phyloP scores from a whole-genome alignment of 1,140 invertebrate species.

The Eupristina koningsbergeri region DNA sequence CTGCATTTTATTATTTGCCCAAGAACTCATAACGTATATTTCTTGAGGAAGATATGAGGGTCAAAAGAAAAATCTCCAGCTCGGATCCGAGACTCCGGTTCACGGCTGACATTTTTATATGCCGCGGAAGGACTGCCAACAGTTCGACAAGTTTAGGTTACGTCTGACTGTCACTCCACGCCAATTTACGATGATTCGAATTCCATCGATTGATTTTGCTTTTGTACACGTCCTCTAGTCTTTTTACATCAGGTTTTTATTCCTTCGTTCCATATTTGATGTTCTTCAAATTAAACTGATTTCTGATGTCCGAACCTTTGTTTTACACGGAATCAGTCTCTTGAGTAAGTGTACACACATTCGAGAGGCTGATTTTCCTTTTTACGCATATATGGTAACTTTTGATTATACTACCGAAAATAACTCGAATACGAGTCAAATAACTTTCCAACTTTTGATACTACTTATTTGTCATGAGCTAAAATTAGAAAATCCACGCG shows the following conservation, averaged over 20 bases:
- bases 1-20: conserved; percentile 32
- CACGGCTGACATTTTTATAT: conserved; percentile 61
- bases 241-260: no score
- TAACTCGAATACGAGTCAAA: no score
- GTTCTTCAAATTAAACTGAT: neutral
- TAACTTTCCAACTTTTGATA: no score
- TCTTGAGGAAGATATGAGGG: conserved; percentile 1
- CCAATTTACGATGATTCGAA: conserved; percentile 64
- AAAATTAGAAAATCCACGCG: neutral
- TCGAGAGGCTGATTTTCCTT: no score
- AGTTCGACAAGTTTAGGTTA: conserved; percentile 52
- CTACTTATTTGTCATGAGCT: neutral
- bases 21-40: conserved; percentile 34
- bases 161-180: conserved; percentile 57
- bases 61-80: conserved; percentile 3
- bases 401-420: no score
- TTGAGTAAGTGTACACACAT: neutral
- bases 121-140: conserved; percentile 53
- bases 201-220: conserved; percentile 60
- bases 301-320: neutral
- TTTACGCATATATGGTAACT: neutral
- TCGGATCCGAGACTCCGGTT: neutral
- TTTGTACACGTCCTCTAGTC: neutral
- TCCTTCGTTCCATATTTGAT: neutral
- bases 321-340: neutral